These are phyloP conservation scores for Synanthedon formicaeformis DNA, from an alignment of 2,888 invertebrate species.

Conservation along the genomic window DNA sequence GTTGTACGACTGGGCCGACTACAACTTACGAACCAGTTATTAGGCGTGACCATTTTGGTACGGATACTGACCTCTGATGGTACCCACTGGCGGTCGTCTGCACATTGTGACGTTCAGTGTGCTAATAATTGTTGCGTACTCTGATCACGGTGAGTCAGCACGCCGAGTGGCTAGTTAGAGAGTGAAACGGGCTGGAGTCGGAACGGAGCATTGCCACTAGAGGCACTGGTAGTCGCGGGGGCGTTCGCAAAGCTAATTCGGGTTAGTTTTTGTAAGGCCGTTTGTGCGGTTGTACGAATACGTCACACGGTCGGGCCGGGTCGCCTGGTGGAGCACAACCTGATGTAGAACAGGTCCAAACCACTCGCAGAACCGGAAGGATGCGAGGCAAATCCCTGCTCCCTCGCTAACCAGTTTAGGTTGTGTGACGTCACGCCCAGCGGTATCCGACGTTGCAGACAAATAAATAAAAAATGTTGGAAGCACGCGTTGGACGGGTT, in stretches of 20 bases:
- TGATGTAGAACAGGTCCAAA: conserved; percentile 66
- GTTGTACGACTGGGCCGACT: conserved; percentile 63
- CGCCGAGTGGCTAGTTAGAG: conserved; percentile 38
- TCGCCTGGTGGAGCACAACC: conserved; percentile 45
- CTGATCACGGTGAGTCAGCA: conserved; percentile 51
- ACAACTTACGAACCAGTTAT: conserved; percentile 69
- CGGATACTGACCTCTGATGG: conserved; percentile 69
- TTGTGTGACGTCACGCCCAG: conserved; percentile 68
- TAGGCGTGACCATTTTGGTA: conserved; percentile 70
- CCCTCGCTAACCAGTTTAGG: conserved; percentile 71
- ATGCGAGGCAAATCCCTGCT: conserved; percentile 70
- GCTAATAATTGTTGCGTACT: conserved; percentile 65
- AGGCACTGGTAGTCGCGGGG: conserved; percentile 19
- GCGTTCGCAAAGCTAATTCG: conserved; percentile 31
- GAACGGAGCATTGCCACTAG: conserved; percentile 12
- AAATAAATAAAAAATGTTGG: conserved; percentile 71
- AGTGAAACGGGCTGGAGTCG: conserved; percentile 30
- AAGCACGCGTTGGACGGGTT: conserved; percentile 70
- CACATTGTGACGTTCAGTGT: conserved; percentile 53
- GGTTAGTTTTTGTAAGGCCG: conserved; percentile 20
- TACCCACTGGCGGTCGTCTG: conserved; percentile 50
- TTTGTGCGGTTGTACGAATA: conserved; percentile 23
- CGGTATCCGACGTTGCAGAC: conserved; percentile 68
- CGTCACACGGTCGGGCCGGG: conserved; percentile 44
- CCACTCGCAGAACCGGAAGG: conserved; percentile 70